Evolutionary conservation across 2,113 vertebrate species (phyloP).

Genomic region (Apus apus): DNA sequence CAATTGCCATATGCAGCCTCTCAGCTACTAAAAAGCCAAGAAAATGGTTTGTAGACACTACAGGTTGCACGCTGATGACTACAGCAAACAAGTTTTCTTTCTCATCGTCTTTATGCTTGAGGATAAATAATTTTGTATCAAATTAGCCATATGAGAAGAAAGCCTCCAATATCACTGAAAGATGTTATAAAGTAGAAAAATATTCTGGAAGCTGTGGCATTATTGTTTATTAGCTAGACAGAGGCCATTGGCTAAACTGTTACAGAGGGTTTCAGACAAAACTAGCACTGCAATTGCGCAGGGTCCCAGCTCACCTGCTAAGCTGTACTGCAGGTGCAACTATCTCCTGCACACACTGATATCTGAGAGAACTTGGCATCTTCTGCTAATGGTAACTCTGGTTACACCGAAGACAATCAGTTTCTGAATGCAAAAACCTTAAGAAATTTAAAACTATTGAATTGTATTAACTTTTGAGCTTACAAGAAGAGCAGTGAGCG

Average conservation of each 20-base stretch:
- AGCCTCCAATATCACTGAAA: not conserved
- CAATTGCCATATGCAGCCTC: not conserved
- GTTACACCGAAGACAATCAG: not conserved
- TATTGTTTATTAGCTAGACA: not conserved
- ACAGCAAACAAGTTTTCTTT: not conserved
- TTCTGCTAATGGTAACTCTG: not conserved
- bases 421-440: not conserved
- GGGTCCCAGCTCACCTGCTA: slow-evolving; percentile 18
- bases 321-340: not conserved
- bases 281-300: not conserved
- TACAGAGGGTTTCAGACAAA: slow-evolving; percentile 19
- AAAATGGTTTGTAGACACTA: not conserved
- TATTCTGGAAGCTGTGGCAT: not conserved
- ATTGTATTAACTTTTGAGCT: not conserved
- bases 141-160: not conserved
- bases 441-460: not conserved
- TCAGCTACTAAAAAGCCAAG: not conserved
- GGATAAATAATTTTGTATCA: not conserved
- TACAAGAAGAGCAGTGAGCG: not conserved
- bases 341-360: slow-evolving; percentile 18
- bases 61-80: not conserved
- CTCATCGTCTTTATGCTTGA: not conserved
- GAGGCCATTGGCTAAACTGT: slow-evolving; percentile 34
- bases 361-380: not conserved
- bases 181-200: not conserved